Evolutionary conservation across 1,140 invertebrate genomes (phyloP), one percentile per base, ranked within the genome.

Genomic region (Zeugodacus cucurbitae): DNA sequence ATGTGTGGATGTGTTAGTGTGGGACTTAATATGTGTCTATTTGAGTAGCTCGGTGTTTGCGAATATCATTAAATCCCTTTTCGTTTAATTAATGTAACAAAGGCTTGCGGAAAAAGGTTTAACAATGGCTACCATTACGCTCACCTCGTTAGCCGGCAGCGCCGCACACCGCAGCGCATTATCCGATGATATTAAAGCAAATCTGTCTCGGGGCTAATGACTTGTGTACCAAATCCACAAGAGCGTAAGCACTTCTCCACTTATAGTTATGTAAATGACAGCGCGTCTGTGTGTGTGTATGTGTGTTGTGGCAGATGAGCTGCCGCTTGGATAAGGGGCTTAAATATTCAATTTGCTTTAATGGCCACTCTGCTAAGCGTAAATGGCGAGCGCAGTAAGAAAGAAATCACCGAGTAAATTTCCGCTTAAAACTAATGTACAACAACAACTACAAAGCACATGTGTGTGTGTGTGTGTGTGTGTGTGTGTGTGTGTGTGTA

Each of bases 41-140:
- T 32, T 88, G 89, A 67, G 67, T 89, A 87, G 88, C 44, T 89
- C 57, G 41, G 88, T 92, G 90, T 89, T 91, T 92, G 91, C 91
- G 90, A 91, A 91, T 92, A 91, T 92, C 89, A 91, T 91, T 91
- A 90, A 90, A 89, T 89, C 89, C 89, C 64, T 88, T 88, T 88
- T 89, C 89, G 89, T 90, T 91, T 92, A 92, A 92, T 92, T 92
- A 92, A 92, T 92, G 91, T 82, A 54, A 82, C 74, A 82, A 82
- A 82, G 44, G 74, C 74, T 82, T 82, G 74, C n/a, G 74, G 74
- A 82, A 82, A 74, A 82, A 82, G 74, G 74, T 41, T 82, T 11
- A 44, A 82, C 74, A 82, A 82, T 82, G 37, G 34, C 74, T 48
- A 41, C 5, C 74, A 82, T 82, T 82, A 82, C n/a, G 74, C 74